These are phyloP conservation scores for Thunnus thynnus DNA, from an alignment of 2,113 vertebrate species.

Conservation along the genomic window DNA sequence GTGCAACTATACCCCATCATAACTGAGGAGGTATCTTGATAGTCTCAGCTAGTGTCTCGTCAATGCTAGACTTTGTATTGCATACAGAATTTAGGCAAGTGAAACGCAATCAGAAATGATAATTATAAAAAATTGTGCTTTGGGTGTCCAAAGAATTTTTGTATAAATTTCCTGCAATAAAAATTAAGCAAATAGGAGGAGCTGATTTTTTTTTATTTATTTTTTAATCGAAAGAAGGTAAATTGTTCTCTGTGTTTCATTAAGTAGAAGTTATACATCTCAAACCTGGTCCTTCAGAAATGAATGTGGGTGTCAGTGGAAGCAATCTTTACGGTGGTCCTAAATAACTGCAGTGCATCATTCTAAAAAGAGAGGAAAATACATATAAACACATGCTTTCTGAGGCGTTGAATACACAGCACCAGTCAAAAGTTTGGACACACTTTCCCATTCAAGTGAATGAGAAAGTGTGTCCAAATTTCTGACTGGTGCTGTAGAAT, in stretches of 20 bases:
- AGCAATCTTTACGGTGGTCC: conserved; percentile 30
- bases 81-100: conserved; percentile 83
- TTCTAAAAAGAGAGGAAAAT: conserved; percentile 54
- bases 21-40: conserved; percentile 77
- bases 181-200: conserved; percentile 58
- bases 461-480: no score
- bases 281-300: conserved; percentile 54
- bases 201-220: conserved; percentile 18
- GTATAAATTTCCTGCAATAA: conserved; percentile 72
- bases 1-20: conserved; percentile 84
- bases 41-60: conserved; percentile 78
- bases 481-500: background rate
- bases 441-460: no score
- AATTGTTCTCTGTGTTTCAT: conserved; percentile 65
- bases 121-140: conserved; percentile 82
- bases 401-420: conserved; percentile 50
- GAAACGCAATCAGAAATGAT: conserved; percentile 71
- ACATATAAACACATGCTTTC: conserved; percentile 72
- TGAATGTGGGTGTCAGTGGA: conserved; percentile 55
- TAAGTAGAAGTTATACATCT: conserved; percentile 43
- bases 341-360: conserved; percentile 58
- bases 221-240: conserved; percentile 25
- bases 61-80: conserved; percentile 83
- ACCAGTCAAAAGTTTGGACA: no score
- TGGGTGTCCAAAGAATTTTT: conserved; percentile 67